These are phyloP conservation scores for Sphenodon punctatus DNA, from an alignment of 2,797 vertebrate species.

Conservation along the genomic window DNA sequence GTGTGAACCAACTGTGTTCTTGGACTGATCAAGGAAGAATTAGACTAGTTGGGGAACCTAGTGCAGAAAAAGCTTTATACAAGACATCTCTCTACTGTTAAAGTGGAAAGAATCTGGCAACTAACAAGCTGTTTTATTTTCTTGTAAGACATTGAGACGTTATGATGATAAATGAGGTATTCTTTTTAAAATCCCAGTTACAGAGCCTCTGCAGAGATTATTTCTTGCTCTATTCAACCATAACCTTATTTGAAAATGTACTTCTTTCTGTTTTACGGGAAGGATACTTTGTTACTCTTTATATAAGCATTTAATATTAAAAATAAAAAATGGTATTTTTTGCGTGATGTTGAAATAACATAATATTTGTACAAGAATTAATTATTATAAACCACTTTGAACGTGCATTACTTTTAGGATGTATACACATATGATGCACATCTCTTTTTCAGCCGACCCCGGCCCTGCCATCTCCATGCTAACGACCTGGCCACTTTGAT, in stretches of 20 bases:
- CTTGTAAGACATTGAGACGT: constrained; percentile 51
- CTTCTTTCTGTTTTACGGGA: constrained; percentile 19
- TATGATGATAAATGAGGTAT: constrained; percentile 62
- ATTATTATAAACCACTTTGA: constrained; percentile 14
- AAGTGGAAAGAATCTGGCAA: constrained; percentile 45
- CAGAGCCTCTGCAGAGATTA: constrained; percentile 40
- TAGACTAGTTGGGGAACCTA: too few relatives aligned
- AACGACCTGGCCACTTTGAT: too few relatives aligned
- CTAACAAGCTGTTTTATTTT: constrained; percentile 65
- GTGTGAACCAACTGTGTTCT: neutral
- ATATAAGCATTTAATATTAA: neutral
- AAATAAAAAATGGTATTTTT: constrained; percentile 42
- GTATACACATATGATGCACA: neutral
- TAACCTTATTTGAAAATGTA: constrained; percentile 69
- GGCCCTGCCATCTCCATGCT: too few relatives aligned
- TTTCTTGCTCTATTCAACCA: constrained; percentile 26
- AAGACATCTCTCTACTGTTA: constrained; percentile 29
- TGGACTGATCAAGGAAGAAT: constrained; percentile 5
- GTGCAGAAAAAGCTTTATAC: neutral
- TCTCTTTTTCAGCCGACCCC: too few relatives aligned
- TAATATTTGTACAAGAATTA: constrained; percentile 5
- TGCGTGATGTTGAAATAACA: constrained; percentile 45
- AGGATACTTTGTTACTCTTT: neutral
- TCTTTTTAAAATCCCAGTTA: constrained; percentile 57
- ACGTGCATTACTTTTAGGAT: constrained; percentile 24